These are phyloP conservation scores for Chrysodeixis includens DNA, from an alignment of 2,888 invertebrate species.

Conservation along the genomic window DNA sequence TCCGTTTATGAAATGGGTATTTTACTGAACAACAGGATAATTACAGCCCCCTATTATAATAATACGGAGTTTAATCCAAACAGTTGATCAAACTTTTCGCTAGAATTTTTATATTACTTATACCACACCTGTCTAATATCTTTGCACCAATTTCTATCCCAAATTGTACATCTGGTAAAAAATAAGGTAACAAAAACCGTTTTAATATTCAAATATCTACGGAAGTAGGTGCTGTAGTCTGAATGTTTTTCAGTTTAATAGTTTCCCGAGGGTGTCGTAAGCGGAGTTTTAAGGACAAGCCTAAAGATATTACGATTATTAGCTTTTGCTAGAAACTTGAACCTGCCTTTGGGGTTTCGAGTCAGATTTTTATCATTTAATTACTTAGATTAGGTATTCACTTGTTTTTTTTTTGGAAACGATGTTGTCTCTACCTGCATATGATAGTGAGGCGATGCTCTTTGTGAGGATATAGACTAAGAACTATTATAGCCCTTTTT, in stretches of 20 bases:
- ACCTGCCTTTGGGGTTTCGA: background rate
- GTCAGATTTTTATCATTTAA: conserved; percentile 13
- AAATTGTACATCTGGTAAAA: background rate
- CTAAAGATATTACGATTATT: conserved; percentile 7
- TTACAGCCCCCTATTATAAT: too few species aligned
- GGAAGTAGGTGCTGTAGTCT: background rate
- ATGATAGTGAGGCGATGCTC: too few species aligned
- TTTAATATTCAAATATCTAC: background rate
- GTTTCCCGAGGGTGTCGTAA: conserved; percentile 6
- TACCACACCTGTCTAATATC: too few species aligned
- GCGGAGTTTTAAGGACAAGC: conserved; percentile 5
- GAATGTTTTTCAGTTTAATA: background rate
- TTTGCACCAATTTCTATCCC: too few species aligned
- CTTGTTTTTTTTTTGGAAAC: background rate
- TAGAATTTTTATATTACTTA: too few species aligned
- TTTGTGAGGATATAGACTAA: too few species aligned
- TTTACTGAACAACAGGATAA: too few species aligned
- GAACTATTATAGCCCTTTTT: too few species aligned
- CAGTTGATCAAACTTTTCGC: too few species aligned
- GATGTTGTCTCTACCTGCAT: too few species aligned
- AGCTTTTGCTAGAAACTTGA: conserved; percentile 16
- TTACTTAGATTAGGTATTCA: background rate
- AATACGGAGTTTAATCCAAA: too few species aligned
- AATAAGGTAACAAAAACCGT: background rate
- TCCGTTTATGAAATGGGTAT: too few species aligned